Evolutionary conservation across 2,113 vertebrate genomes (phyloP).

Genomic region (Australoheros scitulus): DNA sequence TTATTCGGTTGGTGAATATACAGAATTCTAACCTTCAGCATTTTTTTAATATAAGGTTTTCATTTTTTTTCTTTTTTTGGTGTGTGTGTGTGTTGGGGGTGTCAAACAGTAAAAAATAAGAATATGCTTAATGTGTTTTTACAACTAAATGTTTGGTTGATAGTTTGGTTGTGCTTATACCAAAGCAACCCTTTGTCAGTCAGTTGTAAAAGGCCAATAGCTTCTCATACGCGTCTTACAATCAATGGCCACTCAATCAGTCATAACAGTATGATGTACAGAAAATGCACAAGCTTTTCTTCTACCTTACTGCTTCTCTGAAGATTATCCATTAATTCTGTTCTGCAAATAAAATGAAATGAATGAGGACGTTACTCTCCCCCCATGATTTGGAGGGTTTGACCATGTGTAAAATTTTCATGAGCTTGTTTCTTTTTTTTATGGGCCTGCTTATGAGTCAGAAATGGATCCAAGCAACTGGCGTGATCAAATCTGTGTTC

Average conservation of each 20-base stretch:
- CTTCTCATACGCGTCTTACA: not conserved
- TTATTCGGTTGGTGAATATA: no score
- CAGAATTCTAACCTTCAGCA: no score
- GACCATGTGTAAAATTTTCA: conserved; percentile 59
- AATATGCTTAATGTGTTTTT: no score
- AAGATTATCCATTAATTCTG: conserved; percentile 53
- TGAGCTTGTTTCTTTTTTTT: conserved; percentile 56
- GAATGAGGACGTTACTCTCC: conserved; percentile 28
- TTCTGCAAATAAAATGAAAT: conserved; percentile 50
- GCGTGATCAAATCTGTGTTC: conserved; percentile 36
- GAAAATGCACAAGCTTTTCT: conserved; percentile 29
- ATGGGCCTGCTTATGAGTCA: conserved; percentile 33
- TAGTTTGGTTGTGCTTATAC: no score
- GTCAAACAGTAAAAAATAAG: no score
- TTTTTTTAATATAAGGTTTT: no score
- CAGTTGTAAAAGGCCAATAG: not conserved
- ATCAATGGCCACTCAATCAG: not conserved
- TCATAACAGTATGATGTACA: conserved; percentile 10
- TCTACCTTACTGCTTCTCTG: conserved; percentile 3
- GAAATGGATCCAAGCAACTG: conserved; percentile 30
- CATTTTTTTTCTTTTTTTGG: no score
- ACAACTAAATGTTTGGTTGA: no score
- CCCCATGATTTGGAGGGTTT: conserved; percentile 38
- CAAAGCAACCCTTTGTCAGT: not conserved
- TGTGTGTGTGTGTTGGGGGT: no score